phyloP scores from a whole-genome alignment of 1,140 invertebrate genomes.

The Apis cerana region DNA sequence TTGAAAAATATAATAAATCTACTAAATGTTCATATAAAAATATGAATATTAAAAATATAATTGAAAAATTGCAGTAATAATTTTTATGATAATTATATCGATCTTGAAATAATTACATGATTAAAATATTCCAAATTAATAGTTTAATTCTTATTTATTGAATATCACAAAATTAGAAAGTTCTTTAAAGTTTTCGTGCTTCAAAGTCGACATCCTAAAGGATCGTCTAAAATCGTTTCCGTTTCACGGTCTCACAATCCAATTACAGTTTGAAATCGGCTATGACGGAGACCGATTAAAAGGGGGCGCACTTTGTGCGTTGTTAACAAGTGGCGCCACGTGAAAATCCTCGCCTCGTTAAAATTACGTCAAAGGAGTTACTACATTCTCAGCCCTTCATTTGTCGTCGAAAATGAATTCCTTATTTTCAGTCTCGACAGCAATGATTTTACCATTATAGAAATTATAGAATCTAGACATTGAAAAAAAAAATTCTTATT shows the following conservation, averaged over 20 bases:
- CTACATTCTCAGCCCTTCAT: background rate
- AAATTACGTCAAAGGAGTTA: conserved; percentile 28
- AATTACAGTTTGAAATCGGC: conserved; percentile 23
- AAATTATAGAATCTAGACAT: background rate
- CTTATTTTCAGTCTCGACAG: conserved; percentile 4
- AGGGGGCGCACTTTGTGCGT: conserved; percentile 21
- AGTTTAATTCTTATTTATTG: background rate
- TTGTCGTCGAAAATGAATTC: conserved; percentile 23
- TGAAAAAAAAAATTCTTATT: background rate
- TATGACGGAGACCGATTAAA: conserved; percentile 14
- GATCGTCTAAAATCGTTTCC: conserved; percentile 9
- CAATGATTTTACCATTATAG: background rate
- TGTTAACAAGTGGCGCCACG: conserved; percentile 13
- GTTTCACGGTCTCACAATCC: conserved; percentile 25
- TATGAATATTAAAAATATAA: too few species aligned
- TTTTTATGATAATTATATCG: background rate
- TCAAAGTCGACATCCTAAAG: background rate
- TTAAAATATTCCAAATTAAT: background rate
- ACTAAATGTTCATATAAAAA: too few species aligned
- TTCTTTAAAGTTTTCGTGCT: background rate
- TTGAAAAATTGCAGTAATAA: too few species aligned
- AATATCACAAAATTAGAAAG: background rate
- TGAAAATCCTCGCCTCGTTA: conserved; percentile 27
- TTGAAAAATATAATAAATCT: too few species aligned
- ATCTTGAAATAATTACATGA: background rate